Evolutionary conservation across 2,797 vertebrate species (phyloP).

Genomic region (Fringilla coelebs): DNA sequence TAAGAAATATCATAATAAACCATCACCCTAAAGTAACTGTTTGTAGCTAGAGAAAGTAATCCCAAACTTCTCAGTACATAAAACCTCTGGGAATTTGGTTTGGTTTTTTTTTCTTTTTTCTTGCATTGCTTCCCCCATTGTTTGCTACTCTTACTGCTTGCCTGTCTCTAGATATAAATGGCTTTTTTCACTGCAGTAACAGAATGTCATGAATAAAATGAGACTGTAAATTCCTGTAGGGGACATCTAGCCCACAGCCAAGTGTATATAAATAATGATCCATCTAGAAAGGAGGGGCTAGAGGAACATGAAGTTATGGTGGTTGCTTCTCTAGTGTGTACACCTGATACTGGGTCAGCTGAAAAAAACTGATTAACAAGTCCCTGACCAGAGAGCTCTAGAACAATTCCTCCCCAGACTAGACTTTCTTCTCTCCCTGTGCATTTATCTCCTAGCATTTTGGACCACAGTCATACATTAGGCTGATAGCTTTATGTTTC

Average conservation of each 20-base stretch:
- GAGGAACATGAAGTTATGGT: not conserved
- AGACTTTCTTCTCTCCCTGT: not conserved
- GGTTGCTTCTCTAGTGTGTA: not conserved
- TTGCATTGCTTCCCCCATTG: not conserved
- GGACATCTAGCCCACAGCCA: not conserved
- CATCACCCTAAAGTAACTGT: not conserved
- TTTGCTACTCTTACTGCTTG: not conserved
- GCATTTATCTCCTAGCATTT: conserved; percentile 3
- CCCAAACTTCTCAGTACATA: not conserved
- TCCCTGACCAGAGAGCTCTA: not conserved
- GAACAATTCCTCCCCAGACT: not conserved
- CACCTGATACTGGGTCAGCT: not conserved
- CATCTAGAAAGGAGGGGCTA: not conserved
- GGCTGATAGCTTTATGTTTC: not conserved
- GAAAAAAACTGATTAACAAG: not conserved
- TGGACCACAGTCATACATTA: not conserved
- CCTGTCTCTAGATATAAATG: not conserved
- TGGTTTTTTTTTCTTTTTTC: not conserved
- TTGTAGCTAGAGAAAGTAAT: not conserved
- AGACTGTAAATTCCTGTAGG: conserved; percentile 19
- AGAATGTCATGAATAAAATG: not conserved
- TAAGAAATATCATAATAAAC: fast-evolving
- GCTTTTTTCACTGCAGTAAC: not conserved
- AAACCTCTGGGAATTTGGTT: not conserved
- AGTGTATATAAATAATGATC: not conserved